Conservation (phyloP, 2,113 vertebrate species). For the Nannobrachium achirus region DNA sequence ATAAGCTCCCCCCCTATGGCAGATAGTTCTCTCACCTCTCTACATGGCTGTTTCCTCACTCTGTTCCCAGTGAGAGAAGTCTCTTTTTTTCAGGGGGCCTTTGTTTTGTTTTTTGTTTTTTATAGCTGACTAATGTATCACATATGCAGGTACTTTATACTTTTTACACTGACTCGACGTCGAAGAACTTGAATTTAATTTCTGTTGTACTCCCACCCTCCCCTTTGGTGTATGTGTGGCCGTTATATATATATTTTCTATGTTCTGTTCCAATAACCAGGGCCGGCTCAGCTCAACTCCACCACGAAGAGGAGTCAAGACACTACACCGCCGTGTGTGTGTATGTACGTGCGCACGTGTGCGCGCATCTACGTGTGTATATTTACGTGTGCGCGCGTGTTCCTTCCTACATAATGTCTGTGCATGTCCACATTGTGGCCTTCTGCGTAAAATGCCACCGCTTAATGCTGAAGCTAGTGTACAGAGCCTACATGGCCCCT, state of each 20-base stretch:
- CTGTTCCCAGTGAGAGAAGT: slow-evolving; percentile 64
- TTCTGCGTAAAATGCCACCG: slow-evolving; percentile 49
- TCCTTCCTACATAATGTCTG: slow-evolving; percentile 17
- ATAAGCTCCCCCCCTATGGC: slow-evolving; percentile 74
- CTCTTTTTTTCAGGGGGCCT: slow-evolving; percentile 69
- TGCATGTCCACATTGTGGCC: slow-evolving; percentile 25
- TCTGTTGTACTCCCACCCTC: slow-evolving; percentile 61
- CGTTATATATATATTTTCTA: slow-evolving; percentile 64
- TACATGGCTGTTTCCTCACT: slow-evolving; percentile 62
- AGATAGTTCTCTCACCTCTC: slow-evolving; percentile 69
- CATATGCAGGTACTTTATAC: slow-evolving; percentile 81
- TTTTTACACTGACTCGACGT: slow-evolving; percentile 75
- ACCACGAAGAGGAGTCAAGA: slow-evolving; percentile 61
- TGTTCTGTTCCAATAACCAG: slow-evolving; percentile 49
- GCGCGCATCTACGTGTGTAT: slow-evolving; percentile 5
- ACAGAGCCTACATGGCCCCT: slow-evolving; percentile 44
- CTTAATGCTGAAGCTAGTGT: slow-evolving; percentile 53
- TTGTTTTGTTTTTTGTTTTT: slow-evolving; percentile 57
- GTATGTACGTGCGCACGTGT: slow-evolving; percentile 23
- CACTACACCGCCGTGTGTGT: slow-evolving; percentile 62
- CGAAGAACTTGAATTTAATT: slow-evolving; percentile 78
- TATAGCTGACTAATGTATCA: slow-evolving; percentile 78
- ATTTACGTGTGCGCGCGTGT: slow-evolving; percentile 28
- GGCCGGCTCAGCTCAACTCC: slow-evolving; percentile 59
- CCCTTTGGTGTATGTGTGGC: slow-evolving; percentile 52